Percentiles rank a stretch among this genome's conserved stretches.
These are phyloP conservation scores for Melipona bicolor DNA, from an alignment of 2,888 invertebrate genomes.

Conservation along the genomic window DNA sequence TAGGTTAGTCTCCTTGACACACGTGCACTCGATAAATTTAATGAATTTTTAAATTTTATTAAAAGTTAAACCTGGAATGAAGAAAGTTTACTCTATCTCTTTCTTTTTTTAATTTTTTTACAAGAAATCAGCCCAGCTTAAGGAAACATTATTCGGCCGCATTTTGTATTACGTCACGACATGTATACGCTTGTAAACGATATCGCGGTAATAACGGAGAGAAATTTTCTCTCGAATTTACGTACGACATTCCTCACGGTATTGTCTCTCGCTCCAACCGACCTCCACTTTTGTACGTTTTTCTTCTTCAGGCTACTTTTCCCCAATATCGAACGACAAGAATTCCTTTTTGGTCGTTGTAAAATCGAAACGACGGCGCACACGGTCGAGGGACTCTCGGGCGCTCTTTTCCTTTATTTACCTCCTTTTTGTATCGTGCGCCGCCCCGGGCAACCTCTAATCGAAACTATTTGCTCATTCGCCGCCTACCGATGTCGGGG, in stretches of 20 bases:
- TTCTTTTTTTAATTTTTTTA: no score
- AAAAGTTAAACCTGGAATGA: no score
- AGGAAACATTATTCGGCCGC: no score
- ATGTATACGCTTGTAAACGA: neutral
- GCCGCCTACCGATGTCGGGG: constrained; percentile 13
- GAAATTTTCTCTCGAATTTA: neutral
- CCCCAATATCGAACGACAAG: constrained; percentile 57
- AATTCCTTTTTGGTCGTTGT: constrained; percentile 55
- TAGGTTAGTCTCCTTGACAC: no score
- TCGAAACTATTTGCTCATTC: constrained; percentile 48
- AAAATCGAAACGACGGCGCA: constrained; percentile 35
- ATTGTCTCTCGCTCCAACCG: constrained; percentile 4
- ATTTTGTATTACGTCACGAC: no score
- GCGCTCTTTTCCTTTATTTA: constrained; percentile 45
- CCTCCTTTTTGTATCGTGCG: constrained; percentile 23
- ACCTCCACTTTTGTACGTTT: constrained; percentile 18
- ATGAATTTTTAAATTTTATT: no score
- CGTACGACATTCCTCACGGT: constrained; percentile 20
- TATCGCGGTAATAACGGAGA: neutral
- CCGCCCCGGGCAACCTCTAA: constrained; percentile 27
- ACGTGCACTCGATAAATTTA: no score
- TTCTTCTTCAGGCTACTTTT: constrained; percentile 25
- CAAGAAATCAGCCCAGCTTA: no score
- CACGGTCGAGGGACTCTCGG: constrained; percentile 31
- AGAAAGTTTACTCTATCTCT: no score